Conservation (phyloP, 53 echinoderm and acorn worm species). For the Crossaster papposus region DNA sequence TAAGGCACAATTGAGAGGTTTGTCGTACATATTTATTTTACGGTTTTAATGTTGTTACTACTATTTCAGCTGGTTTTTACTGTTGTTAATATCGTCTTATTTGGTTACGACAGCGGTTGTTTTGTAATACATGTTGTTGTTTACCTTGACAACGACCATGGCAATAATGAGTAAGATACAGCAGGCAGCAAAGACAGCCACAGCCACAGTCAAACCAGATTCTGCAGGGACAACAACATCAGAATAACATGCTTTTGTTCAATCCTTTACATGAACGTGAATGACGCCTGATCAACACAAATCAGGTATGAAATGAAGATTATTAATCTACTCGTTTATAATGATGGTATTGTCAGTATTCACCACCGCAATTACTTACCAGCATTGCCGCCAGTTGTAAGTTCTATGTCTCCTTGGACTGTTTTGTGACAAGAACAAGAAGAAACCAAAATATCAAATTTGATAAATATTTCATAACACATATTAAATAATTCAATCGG, state of each 20-base stretch:
- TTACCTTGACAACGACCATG: slow-evolving; percentile 36
- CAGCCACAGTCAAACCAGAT: slow-evolving; percentile 1
- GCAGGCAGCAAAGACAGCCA: not conserved
- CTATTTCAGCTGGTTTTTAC: not conserved
- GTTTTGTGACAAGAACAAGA: not conserved
- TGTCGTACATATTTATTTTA: no score
- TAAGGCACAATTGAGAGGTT: no score
- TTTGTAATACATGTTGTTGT: no score
- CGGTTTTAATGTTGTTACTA: no score
- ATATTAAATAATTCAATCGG: not conserved
- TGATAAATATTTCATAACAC: not conserved
- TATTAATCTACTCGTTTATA: no score
- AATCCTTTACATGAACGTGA: not conserved
- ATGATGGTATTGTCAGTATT: no score
- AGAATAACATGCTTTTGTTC: not conserved
- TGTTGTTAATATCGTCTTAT: not conserved
- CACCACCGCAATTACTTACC: not conserved
- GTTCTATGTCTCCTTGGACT: not conserved
- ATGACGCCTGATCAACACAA: not conserved
- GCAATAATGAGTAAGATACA: slow-evolving; percentile 23
- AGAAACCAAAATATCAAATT: not conserved
- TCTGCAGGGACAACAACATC: not conserved
- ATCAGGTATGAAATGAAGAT: no score
- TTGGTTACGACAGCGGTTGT: not conserved
- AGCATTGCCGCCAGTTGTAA: not conserved